Percentiles rank a stretch among this genome's conserved stretches.
Evolutionary conservation across 2,888 invertebrate genomes (phyloP).

Genomic region (Ametastegia equiseti): DNA sequence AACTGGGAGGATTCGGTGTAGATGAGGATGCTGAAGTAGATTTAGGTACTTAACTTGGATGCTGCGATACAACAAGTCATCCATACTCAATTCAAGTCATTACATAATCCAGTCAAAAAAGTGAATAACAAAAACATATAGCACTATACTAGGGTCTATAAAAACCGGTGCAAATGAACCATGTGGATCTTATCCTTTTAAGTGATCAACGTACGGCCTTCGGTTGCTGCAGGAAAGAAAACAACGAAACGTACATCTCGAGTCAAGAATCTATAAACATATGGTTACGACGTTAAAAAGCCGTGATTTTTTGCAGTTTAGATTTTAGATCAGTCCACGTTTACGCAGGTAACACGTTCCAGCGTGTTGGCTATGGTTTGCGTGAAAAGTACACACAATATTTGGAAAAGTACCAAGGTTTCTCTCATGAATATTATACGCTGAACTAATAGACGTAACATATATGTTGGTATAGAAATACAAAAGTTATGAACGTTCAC

Average conservation of each 20-base stretch:
- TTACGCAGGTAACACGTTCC: neutral
- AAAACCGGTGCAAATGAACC: neutral
- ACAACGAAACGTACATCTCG: neutral
- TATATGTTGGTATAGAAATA: neutral
- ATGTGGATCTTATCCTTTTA: neutral
- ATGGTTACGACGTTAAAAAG: neutral
- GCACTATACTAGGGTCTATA: neutral
- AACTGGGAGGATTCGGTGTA: too few species aligned
- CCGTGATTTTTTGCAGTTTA: neutral
- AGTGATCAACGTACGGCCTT: neutral
- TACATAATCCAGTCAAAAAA: conserved; percentile 1
- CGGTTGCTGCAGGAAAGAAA: neutral
- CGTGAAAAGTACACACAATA: neutral
- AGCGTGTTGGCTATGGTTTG: neutral
- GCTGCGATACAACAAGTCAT: neutral
- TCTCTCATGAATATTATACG: conserved; percentile 19
- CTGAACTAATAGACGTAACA: neutral
- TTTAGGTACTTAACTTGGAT: too few species aligned
- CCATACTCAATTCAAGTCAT: neutral
- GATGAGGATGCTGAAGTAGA: neutral
- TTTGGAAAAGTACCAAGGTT: neutral
- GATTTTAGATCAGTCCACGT: neutral
- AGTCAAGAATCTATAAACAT: neutral
- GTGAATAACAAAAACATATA: conserved; percentile 1
- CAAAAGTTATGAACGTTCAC: neutral